phyloP scores from a whole-genome alignment of 2,113 vertebrate genomes.

The Mungos mungo region DNA sequence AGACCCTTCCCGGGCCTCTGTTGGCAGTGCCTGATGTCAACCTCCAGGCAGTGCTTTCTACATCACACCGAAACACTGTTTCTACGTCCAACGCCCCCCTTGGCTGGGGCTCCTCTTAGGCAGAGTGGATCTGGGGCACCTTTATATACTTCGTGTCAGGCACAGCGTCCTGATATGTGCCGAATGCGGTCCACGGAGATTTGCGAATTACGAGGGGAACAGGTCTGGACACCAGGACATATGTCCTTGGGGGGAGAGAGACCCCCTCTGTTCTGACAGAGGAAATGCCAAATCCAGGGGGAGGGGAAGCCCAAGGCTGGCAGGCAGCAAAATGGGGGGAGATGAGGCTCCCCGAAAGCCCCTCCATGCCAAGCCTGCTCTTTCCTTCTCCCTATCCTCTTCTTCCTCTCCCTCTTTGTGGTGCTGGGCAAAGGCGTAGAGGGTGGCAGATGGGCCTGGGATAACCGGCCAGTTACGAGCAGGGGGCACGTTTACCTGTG shows the following conservation, averaged over 20 bases:
- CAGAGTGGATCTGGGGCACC: not conserved
- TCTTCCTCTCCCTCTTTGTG: not conserved
- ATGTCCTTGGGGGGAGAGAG: not conserved
- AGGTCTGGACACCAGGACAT: not conserved
- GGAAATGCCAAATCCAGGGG: not conserved
- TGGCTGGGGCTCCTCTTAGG: not conserved
- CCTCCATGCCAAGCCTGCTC: fast-evolving
- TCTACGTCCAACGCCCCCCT: fast-evolving
- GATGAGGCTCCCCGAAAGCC: fast-evolving
- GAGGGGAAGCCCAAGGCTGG: not conserved
- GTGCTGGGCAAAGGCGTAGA: not conserved
- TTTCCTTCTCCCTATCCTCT: not conserved
- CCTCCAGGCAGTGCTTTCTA: fast-evolving
- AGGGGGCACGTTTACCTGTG: not conserved
- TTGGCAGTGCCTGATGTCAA: fast-evolving
- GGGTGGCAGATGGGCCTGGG: not conserved
- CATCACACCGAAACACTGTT: not conserved
- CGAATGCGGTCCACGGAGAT: not conserved
- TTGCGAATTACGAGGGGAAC: not conserved
- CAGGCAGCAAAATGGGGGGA: fast-evolving
- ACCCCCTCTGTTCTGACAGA: not conserved
- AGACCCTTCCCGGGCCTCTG: not conserved
- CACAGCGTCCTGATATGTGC: not conserved
- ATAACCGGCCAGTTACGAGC: not conserved
- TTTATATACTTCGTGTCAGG: not conserved